These are phyloP conservation scores for Macquaria australasica DNA, from an alignment of 2,113 vertebrate species.

Conservation along the genomic window DNA sequence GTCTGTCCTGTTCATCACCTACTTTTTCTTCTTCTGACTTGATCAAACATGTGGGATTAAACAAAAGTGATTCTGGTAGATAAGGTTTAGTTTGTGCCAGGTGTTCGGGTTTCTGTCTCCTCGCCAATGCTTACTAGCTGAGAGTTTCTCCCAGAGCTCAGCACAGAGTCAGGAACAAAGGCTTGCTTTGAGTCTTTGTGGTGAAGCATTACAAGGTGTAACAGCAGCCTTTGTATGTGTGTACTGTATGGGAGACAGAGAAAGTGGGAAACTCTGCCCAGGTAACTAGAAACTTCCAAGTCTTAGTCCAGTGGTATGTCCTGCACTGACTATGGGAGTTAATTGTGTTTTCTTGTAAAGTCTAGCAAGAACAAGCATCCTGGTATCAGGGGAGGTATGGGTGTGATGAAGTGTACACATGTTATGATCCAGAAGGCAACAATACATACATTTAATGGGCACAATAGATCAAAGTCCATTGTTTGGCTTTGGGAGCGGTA, in stretches of 20 bases:
- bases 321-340: slow-evolving; percentile 13
- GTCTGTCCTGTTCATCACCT: not conserved
- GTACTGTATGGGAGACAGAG: slow-evolving; percentile 39
- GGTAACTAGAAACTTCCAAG: slow-evolving; percentile 50
- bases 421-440: slow-evolving; percentile 46
- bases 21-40: slow-evolving; percentile 2
- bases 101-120: slow-evolving; percentile 47
- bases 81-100: slow-evolving; percentile 43
- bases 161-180: slow-evolving; percentile 60
- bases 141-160: slow-evolving; percentile 47
- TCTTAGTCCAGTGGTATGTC: slow-evolving; percentile 41
- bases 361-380: not conserved
- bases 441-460: slow-evolving; percentile 38
- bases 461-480: slow-evolving; percentile 41
- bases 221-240: slow-evolving; percentile 50
- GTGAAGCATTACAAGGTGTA: slow-evolving; percentile 69
- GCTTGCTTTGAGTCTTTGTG: slow-evolving; percentile 59
- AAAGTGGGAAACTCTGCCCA: slow-evolving; percentile 38
- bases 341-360: slow-evolving; percentile 24
- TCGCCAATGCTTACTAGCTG: slow-evolving; percentile 27
- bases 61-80: slow-evolving; percentile 53
- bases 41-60: slow-evolving; percentile 17
- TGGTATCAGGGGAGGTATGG: slow-evolving; percentile 32
- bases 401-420: slow-evolving; percentile 41
- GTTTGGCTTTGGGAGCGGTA: slow-evolving; percentile 37